Conservation (phyloP, 2,888 invertebrate genomes). For the Tetheella fluctuosa region DNA sequence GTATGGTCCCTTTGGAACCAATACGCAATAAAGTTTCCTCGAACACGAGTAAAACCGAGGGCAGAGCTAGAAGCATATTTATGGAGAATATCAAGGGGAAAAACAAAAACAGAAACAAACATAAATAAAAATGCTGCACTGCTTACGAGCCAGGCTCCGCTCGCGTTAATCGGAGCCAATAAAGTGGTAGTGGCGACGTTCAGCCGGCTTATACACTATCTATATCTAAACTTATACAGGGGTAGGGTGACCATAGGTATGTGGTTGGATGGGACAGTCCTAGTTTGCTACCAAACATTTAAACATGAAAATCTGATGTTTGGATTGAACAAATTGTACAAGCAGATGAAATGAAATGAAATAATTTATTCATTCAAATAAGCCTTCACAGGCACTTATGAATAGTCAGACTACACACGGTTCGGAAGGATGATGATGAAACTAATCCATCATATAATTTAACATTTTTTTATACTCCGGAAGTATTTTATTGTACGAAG, state of each 20-base stretch:
- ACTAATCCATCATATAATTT: no score
- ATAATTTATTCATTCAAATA: no score
- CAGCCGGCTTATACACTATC: not conserved
- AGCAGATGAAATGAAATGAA: no score
- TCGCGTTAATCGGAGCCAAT: constrained; percentile 8
- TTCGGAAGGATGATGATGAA: no score
- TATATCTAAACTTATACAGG: not conserved
- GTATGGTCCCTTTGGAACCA: no score
- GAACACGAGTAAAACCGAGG: not conserved
- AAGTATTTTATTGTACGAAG: no score
- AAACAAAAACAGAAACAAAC: not conserved
- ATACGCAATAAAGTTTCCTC: not conserved
- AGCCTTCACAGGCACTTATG: no score
- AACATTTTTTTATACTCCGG: no score
- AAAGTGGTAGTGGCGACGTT: constrained; percentile 6
- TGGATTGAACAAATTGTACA: no score
- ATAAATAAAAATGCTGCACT: not conserved
- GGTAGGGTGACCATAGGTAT: not conserved
- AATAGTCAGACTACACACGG: no score
- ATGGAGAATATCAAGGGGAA: not conserved
- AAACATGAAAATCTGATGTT: not conserved
- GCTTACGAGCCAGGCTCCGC: not conserved
- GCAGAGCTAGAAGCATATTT: not conserved
- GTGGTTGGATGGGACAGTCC: not conserved
- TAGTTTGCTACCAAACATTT: not conserved